Base-by-base conservation (phyloP, 2,797 vertebrate species). In the Spondyliosoma cantharus region DNA sequence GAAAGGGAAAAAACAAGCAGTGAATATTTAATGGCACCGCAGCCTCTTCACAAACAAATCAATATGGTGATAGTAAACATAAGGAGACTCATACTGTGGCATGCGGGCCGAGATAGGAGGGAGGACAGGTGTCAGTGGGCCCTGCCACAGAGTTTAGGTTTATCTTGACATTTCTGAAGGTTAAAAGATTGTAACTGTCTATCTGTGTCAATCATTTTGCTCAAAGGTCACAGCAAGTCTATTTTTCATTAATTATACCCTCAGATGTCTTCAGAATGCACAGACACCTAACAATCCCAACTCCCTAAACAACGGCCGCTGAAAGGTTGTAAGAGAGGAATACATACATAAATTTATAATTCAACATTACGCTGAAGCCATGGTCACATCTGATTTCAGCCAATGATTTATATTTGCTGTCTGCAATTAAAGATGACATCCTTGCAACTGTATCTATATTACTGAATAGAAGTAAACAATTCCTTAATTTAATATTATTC, bases 151-250 rank as follows among this genome's bases (percentile, higher is more conserved):
- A 90, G 91, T 93, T 92, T 87, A 90, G 93, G 90, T 80, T 90
- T 77, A 82, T 87, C 86, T 85, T 95, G 93, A 94, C 94, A 94
- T 95, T 95, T 95, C 75, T 94, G 94, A 95, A 95, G 95, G 95
- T 96, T 95, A 95, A 91, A 89, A 90, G 92, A 94, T 94, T 95
- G 93, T 93, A 95, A 93, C 90, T 93, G 95, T 93, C 95, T 82
- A 92, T 93, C 90, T 58, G 81, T 92, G 95, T 95, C 95, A 95
- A 94, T 96, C 95, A 95, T 86, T 84, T 65, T 17, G 76, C 87
- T 91, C 92, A 95, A 96, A 96, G 95, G 95, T 95, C 95, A 95
- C 87, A 75, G 89, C 80, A 74, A 82, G 88, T 93, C 89, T 91
- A 83, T 90, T 91, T 94, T 95, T 94, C 93, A 93, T 93, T 95